Conservation (phyloP, 2,113 vertebrate species). For the Leptobrachium leishanense region DNA sequence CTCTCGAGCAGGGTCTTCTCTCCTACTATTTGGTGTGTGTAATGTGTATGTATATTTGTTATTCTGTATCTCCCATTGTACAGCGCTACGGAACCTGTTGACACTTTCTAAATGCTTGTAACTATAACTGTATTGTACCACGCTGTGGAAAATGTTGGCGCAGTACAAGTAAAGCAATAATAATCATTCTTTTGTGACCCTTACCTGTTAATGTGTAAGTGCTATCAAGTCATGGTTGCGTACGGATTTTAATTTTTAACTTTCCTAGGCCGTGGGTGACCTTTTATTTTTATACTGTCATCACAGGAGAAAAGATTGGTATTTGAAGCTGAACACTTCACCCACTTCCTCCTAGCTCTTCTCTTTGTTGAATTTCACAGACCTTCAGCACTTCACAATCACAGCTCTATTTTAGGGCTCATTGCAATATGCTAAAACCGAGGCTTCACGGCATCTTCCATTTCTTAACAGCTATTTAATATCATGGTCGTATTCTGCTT, state of each 20-base stretch:
- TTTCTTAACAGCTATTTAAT: background rate
- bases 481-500: background rate
- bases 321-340: conserved; percentile 25
- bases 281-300: background rate
- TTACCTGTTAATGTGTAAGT: background rate
- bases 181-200: no score
- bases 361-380: conserved; percentile 20
- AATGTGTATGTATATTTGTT: no score
- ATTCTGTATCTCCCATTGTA: no score
- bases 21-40: no score
- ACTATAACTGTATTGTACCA: no score
- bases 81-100: no score
- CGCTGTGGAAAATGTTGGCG: no score
- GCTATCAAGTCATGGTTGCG: background rate
- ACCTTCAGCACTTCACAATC: conserved; percentile 41
- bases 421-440: conserved; percentile 35
- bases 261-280: background rate
- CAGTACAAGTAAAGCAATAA: no score
- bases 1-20: no score
- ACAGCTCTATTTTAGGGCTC: conserved; percentile 44
- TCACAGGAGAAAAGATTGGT: background rate
- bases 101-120: no score
- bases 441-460: background rate
- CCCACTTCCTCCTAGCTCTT: conserved; percentile 4
- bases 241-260: no score